Percentiles rank a stretch among this genome's conserved stretches.
Evolutionary conservation across 2,113 vertebrate genomes (phyloP).

Genomic region (Carlito syrichta): DNA sequence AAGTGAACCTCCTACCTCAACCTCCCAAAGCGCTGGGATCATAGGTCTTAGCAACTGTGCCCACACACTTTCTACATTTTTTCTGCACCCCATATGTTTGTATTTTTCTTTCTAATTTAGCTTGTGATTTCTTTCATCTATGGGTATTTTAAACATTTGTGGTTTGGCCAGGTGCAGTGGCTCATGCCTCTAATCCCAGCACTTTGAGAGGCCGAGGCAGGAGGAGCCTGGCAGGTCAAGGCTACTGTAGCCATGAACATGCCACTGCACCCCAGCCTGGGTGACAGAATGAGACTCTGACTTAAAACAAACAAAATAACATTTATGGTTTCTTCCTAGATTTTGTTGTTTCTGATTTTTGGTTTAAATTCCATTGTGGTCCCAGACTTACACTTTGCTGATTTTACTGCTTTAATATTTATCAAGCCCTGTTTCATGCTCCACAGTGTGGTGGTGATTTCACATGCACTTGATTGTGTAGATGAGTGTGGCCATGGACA

Average conservation of each 20-base stretch:
- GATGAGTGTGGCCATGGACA: no score
- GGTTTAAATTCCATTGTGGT: neutral
- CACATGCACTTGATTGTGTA: neutral
- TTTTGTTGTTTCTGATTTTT: neutral
- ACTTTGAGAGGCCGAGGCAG: no score
- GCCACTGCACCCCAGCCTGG: no score
- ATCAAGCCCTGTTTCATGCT: neutral
- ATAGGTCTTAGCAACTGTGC: neutral
- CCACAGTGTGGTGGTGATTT: neutral
- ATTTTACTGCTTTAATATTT: neutral
- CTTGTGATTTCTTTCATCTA: neutral
- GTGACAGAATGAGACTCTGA: no score
- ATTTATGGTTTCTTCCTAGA: neutral
- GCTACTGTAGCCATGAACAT: no score
- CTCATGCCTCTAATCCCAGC: no score
- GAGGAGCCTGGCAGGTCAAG: no score
- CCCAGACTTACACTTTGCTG: neutral
- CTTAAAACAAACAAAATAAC: no score
- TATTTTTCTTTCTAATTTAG: neutral
- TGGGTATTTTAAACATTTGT: neutral
- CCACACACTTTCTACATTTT: no score
- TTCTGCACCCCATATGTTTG: fast-evolving
- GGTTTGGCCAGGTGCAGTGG: no score
- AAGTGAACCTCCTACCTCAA: neutral
- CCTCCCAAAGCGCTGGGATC: neutral